A percentile compares a stretch with the other conserved stretches of the same genome.
Conservation (phyloP, 30 jellyfish, hydroid and myxozoan genomes). For the Sanderia malayensis region DNA sequence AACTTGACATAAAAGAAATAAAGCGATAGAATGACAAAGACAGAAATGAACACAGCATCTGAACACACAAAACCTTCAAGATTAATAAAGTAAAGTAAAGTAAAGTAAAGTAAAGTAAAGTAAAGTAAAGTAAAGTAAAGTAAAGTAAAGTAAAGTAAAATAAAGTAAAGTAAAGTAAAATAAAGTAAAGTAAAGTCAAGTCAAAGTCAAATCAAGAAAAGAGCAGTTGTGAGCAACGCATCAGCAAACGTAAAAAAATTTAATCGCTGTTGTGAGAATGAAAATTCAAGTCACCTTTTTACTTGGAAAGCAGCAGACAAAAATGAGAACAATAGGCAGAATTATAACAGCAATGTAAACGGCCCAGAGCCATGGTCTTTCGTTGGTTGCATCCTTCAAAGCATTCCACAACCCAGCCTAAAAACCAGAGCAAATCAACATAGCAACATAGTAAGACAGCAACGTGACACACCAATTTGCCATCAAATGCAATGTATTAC, state of each 20-base stretch:
- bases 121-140: constrained; percentile 56
- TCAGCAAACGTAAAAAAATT: no score
- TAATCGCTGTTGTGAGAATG: no score
- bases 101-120: constrained; percentile 37
- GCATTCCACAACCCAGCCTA: constrained; percentile 78
- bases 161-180: constrained; percentile 30
- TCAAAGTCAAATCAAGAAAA: neutral
- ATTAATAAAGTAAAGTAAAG: neutral
- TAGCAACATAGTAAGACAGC: no score
- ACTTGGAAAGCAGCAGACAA: constrained; percentile 82
- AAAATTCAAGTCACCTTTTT: constrained; percentile 78
- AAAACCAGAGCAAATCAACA: neutral
- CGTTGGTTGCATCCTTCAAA: constrained; percentile 83
- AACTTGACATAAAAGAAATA: no score
- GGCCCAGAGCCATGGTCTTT: constrained; percentile 97
- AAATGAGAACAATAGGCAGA: constrained; percentile 77
- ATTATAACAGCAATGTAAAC: constrained; percentile 73
- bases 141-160: constrained; percentile 47
- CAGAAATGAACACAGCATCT: no score
- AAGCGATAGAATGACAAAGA: no score
- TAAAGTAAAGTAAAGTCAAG: neutral
- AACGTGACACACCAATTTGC: no score
- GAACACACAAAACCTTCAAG: no score
- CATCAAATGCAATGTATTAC: no score
- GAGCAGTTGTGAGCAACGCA: no score